These are phyloP conservation scores for Zapus hudsonius DNA, from an alignment of 2,113 vertebrate species.

Conservation along the genomic window DNA sequence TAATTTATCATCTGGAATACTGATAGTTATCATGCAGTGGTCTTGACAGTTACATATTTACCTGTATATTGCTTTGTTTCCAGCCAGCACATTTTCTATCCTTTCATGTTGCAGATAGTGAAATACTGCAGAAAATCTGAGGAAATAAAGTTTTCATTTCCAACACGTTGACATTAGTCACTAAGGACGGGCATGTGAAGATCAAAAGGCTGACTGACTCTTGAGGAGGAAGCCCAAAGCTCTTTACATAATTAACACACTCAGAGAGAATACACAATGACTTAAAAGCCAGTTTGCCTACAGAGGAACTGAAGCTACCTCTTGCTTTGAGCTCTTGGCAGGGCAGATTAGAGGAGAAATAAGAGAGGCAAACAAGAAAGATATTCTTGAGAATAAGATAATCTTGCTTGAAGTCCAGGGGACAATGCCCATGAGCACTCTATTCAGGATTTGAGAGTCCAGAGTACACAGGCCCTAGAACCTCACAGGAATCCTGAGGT, in stretches of 20 bases:
- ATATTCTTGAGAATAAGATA: conserved; percentile 18
- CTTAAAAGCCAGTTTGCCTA: not conserved
- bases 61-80: not conserved
- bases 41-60: not conserved
- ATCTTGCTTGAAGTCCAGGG: not conserved
- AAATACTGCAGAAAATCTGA: not conserved
- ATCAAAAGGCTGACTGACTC: not conserved
- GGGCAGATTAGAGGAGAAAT: not conserved
- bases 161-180: not conserved
- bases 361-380: not conserved
- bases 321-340: not conserved
- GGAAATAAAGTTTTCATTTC: not conserved
- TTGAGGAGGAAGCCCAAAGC: not conserved
- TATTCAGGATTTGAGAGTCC: not conserved
- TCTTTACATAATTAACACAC: conserved; percentile 26
- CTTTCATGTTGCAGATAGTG: not conserved
- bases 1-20: not conserved
- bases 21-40: not conserved
- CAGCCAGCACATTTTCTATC: not conserved
- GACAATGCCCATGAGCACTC: not conserved
- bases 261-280: not conserved
- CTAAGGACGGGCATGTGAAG: not conserved
- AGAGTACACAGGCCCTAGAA: not conserved
- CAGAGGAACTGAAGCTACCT: not conserved
- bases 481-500: not conserved